Evolutionary conservation across 64 coral and sea anemone species (phyloP).

Genomic region (Platygyra sinensis): DNA sequence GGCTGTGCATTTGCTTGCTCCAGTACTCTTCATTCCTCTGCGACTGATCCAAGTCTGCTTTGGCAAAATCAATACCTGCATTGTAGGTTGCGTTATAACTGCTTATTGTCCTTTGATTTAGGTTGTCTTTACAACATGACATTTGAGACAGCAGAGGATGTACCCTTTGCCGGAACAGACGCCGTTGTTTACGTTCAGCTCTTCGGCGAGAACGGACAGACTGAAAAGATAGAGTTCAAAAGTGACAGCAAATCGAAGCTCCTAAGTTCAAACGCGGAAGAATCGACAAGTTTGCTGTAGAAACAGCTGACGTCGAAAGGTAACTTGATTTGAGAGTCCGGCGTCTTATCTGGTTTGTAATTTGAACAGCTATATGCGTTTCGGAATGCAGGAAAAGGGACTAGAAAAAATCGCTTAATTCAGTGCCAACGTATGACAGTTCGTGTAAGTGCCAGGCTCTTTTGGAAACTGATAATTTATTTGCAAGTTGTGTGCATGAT

Average conservation of each 20-base stretch:
- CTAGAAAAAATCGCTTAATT: too few relatives aligned
- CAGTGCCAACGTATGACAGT: too few relatives aligned
- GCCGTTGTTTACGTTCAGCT: conserved; percentile 81
- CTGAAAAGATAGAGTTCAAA: conserved; percentile 86
- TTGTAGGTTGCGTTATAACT: neutral
- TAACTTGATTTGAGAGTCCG: neutral
- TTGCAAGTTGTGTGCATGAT: too few relatives aligned
- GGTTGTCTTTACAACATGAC: conserved; percentile 78
- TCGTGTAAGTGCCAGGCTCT: too few relatives aligned
- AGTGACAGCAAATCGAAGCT: conserved; percentile 45
- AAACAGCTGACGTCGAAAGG: conserved; percentile 79
- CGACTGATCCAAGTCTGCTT: too few relatives aligned
- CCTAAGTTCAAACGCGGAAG: conserved; percentile 73
- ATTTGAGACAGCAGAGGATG: conserved; percentile 76
- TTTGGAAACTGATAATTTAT: too few relatives aligned
- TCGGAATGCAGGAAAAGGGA: too few relatives aligned
- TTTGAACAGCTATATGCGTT: too few relatives aligned
- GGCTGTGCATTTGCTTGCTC: too few relatives aligned
- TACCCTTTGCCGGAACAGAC: conserved; percentile 88
- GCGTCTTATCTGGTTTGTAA: too few relatives aligned
- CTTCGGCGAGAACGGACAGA: conserved; percentile 73
- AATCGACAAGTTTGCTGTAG: conserved; percentile 92
- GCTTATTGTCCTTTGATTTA: neutral
- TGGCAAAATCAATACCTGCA: neutral
- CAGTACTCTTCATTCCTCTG: neutral